Evolutionary conservation across 2,888 invertebrate genomes (phyloP), one percentile per base, ranked within the genome.

Genomic region (Phortica magna): DNA sequence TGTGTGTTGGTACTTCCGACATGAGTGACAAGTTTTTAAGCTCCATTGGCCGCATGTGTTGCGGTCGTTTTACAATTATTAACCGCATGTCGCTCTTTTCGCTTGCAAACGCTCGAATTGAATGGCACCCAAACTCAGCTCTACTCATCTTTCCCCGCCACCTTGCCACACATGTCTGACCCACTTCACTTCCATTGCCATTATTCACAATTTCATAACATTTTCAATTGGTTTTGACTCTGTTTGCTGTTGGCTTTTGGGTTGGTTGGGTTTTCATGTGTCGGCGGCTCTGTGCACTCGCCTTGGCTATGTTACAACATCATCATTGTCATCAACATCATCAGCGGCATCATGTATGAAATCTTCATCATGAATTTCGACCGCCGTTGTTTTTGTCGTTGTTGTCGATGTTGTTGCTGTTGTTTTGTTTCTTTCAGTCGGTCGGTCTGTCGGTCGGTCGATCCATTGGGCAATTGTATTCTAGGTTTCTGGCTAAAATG

Each of bases 11-110:
- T 53, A 42, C 55, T 71, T 71, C 77, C 61, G 70, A 78, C 80
- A 77, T 80, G 84, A 83, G 83, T 84, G 85, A 85, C 82, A 87
- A 87, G 81, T 83, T 83, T 81, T 82, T 74, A 79, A 80, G 79
- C 80, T 76, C 74, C 78, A 65, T 75, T 77, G 77, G 79, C 70
- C 43, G 72, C 73, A 76, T 72, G 67, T 76, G 75, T 77, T 75
- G 71, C 68, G 70, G 79, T 57, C 76, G 77, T 82, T 83, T 77
- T 73, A 80, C 84, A 85, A 87, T 86, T 86, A 85, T 87, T 86
- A 87, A 85, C 87, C 85, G 83, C 83, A 84, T 80, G 75, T 77
- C 81, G 75, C 76, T 78, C 76, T 71, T 71, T 71, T 71, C 70
- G 39, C 55, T 71, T 22, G 61, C 10, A 61, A 61, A 22, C 17